These are phyloP conservation scores for Paratrypauchen microcephalus DNA, from an alignment of 2,797 vertebrate species.

Conservation along the genomic window DNA sequence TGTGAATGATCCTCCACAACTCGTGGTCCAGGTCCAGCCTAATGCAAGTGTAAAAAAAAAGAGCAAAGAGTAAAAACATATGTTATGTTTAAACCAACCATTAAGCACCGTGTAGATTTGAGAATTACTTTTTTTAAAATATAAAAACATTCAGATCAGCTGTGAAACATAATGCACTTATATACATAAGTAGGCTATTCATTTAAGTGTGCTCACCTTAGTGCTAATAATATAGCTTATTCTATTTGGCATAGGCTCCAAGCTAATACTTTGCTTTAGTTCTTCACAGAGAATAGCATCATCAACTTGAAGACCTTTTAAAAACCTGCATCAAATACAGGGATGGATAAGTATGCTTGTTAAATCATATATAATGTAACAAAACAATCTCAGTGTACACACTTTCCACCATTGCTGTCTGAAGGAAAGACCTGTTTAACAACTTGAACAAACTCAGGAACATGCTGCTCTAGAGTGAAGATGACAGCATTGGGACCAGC, in stretches of 20 bases:
- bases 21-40: slow-evolving; percentile 90
- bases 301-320: slow-evolving; percentile 81
- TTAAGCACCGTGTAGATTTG: not conserved
- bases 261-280: slow-evolving; percentile 71
- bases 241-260: slow-evolving; percentile 75
- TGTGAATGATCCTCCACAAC: slow-evolving; percentile 72
- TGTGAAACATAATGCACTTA: not conserved
- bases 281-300: slow-evolving; percentile 66
- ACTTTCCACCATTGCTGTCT: slow-evolving; percentile 82
- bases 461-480: slow-evolving; percentile 80
- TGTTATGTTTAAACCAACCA: not conserved
- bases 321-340: slow-evolving; percentile 77
- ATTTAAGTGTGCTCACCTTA: slow-evolving; percentile 72
- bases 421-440: slow-evolving; percentile 87
- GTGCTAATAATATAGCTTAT: slow-evolving; percentile 88
- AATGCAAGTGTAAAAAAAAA: slow-evolving; percentile 17
- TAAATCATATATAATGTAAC: not conserved
- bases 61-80: not conserved
- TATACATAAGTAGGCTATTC: not conserved
- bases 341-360: slow-evolving; percentile 3
- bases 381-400: slow-evolving; percentile 53
- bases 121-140: not conserved
- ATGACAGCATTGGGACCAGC: slow-evolving; percentile 94
- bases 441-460: slow-evolving; percentile 84
- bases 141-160: too few relatives aligned